Conservation (phyloP, 2,888 invertebrate genomes). For the Anthrax anthrax region DNA sequence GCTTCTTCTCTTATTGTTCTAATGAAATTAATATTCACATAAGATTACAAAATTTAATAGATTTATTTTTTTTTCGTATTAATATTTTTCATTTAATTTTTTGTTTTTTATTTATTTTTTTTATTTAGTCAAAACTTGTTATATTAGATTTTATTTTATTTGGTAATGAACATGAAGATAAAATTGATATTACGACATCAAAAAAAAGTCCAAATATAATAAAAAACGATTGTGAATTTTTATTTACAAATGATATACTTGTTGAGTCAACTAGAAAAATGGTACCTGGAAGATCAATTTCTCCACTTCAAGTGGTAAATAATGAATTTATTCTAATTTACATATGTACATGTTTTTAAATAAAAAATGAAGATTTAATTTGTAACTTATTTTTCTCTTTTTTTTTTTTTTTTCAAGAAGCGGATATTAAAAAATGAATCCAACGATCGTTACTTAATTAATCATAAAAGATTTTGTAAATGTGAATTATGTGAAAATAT, state of each 20-base stretch:
- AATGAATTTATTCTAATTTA: background rate
- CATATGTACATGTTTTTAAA: background rate
- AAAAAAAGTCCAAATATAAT: background rate
- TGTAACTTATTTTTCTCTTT: background rate
- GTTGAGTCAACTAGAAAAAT: constrained; percentile 1
- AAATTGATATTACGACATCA: background rate
- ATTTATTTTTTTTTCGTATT: too few species aligned
- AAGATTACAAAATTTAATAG: too few species aligned
- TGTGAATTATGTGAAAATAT: constrained; percentile 13
- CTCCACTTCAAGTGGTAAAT: constrained; percentile 4
- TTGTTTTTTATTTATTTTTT: background rate
- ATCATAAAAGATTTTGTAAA: constrained; percentile 7
- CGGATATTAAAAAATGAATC: background rate
- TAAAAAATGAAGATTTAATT: background rate
- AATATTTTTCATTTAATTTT: too few species aligned
- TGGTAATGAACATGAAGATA: constrained; percentile 7
- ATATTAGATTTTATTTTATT: constrained; percentile 15
- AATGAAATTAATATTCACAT: too few species aligned
- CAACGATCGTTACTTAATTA: constrained; percentile 8
- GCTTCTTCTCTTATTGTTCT: too few species aligned
- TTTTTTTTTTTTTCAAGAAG: background rate
- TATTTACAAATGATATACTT: background rate
- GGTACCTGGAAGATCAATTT: background rate
- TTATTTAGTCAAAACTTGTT: constrained; percentile 14
- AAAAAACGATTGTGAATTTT: background rate